A percentile compares a stretch with the other conserved stretches of the same genome.
Conservation (phyloP, 2,888 invertebrate genomes). For the Mellilla xanthometata region DNA sequence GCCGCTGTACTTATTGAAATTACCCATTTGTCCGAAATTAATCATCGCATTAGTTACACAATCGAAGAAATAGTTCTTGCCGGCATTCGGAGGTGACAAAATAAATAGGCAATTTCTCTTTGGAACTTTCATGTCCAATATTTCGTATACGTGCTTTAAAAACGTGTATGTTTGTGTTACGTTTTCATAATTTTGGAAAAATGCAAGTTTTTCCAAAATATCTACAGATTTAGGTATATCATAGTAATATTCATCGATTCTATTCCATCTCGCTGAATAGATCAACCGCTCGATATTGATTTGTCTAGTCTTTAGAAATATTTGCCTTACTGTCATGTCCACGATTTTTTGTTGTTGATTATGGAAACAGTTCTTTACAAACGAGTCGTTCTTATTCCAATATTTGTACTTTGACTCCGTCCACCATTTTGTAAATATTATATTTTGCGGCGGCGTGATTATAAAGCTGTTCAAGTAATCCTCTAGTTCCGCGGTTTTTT, state of each 20-base stretch:
- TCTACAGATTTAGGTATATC: neutral
- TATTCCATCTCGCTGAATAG: neutral
- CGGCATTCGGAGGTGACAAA: neutral
- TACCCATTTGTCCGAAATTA: conserved; percentile 5
- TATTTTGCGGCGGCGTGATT: too few relatives aligned
- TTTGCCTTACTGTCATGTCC: neutral
- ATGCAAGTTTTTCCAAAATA: neutral
- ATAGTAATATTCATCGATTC: neutral
- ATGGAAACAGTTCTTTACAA: conserved; percentile 9
- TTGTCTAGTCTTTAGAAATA: neutral
- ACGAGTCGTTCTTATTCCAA: conserved; percentile 2
- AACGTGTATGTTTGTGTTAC: neutral
- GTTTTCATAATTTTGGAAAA: neutral
- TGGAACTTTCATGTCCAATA: neutral
- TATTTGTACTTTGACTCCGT: conserved; percentile 7
- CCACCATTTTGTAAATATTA: too few relatives aligned
- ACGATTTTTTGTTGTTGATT: neutral
- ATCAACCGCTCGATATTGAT: neutral
- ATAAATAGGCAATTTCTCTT: neutral
- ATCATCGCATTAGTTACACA: too few relatives aligned
- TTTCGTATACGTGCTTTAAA: neutral
- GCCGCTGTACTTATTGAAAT: neutral
- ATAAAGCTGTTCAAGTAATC: too few relatives aligned
- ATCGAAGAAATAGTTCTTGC: too few relatives aligned
- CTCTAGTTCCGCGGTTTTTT: too few relatives aligned